Percentiles rank a stretch among this genome's conserved stretches.
Evolutionary conservation across 64 coral and sea anemone genomes (phyloP).

Genomic region (Pocillopora damicornis): DNA sequence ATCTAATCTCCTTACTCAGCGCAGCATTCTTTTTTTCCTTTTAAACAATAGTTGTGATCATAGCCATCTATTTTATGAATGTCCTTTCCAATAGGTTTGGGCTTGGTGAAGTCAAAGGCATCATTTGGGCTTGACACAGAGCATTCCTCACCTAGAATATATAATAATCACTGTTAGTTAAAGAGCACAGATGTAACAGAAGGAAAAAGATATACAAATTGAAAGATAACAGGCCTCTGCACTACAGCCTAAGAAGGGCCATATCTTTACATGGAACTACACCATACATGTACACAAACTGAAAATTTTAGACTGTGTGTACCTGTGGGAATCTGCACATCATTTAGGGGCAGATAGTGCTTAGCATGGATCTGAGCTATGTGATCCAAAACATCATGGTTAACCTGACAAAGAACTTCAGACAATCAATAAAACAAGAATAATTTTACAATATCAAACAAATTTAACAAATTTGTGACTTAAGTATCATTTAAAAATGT

Average conservation of each 20-base stretch:
- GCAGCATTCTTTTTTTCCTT: constrained; percentile 29
- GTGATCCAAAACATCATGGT: constrained; percentile 77
- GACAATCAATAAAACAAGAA: too few relatives aligned
- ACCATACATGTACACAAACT: neutral
- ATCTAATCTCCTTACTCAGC: constrained; percentile 4
- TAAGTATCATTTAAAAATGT: neutral
- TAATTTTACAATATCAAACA: neutral
- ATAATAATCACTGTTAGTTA: too few relatives aligned
- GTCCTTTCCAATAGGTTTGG: constrained; percentile 86
- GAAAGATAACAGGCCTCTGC: too few relatives aligned
- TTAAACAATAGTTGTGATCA: constrained; percentile 70
- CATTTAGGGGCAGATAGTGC: constrained; percentile 78
- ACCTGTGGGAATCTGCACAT: constrained; percentile 90
- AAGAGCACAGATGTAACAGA: too few relatives aligned
- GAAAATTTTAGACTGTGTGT: neutral
- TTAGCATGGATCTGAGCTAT: constrained; percentile 70
- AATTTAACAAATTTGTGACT: neutral
- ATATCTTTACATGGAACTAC: neutral
- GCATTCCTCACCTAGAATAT: constrained; percentile 59
- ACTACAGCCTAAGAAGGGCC: too few relatives aligned
- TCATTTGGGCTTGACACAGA: constrained; percentile 70
- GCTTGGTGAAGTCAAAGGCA: constrained; percentile 82
- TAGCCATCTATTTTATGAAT: constrained; percentile 76
- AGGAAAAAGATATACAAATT: too few relatives aligned
- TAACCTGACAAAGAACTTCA: constrained; percentile 19